These are phyloP conservation scores for Bagarius yarrelli DNA, from an alignment of 2,113 vertebrate species.

Conservation along the genomic window DNA sequence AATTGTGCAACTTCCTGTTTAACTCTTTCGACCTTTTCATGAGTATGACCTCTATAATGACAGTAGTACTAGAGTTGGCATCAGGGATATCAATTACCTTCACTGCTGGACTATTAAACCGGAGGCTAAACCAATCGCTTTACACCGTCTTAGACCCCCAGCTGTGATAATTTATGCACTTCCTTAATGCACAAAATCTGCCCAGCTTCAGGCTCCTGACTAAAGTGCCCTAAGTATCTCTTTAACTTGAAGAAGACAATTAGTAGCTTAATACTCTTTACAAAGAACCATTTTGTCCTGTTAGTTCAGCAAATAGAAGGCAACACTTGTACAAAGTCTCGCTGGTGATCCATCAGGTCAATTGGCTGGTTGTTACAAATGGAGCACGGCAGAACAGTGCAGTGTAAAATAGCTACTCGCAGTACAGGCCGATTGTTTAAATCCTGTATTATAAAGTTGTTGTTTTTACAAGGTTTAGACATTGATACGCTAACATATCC, in stretches of 20 bases:
- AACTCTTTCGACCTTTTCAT: constrained; percentile 38
- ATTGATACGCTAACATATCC: neutral
- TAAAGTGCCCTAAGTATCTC: constrained; percentile 42
- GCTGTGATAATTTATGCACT: constrained; percentile 43
- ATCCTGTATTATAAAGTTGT: neutral
- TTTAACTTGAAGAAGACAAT: constrained; percentile 43
- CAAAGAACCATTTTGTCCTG: constrained; percentile 48
- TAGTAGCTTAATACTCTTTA: constrained; percentile 31
- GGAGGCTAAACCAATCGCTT: constrained; percentile 41
- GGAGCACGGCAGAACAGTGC: constrained; percentile 4
- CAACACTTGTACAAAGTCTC: constrained; percentile 37
- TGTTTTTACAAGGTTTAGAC: neutral
- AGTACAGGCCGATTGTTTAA: neutral
- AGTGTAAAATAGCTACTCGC: neutral
- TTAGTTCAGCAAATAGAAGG: constrained; percentile 34
- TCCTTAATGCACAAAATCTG: constrained; percentile 36
- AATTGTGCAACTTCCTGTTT: constrained; percentile 13
- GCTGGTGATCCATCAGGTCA: constrained; percentile 45
- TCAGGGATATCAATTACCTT: constrained; percentile 50
- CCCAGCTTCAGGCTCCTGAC: constrained; percentile 23
- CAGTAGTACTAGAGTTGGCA: constrained; percentile 43
- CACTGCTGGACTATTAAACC: constrained; percentile 45
- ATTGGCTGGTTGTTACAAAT: constrained; percentile 42
- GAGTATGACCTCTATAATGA: constrained; percentile 49
- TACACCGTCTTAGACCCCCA: constrained; percentile 32